These are phyloP conservation scores for Ellobium chinense DNA, from an alignment of 2,888 invertebrate genomes.

Conservation along the genomic window DNA sequence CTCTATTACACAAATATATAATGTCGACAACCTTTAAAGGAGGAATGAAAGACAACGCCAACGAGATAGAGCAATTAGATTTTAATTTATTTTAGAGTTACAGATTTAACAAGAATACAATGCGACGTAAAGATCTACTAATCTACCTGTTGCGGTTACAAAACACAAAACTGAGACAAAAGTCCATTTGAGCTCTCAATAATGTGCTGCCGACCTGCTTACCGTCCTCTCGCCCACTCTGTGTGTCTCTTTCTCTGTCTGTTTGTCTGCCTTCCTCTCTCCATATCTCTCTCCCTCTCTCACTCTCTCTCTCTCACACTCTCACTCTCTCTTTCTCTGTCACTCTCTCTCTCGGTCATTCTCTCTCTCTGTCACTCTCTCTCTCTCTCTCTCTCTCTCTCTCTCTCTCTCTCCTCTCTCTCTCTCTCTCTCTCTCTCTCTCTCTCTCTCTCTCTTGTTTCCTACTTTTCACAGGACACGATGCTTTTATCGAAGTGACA, in stretches of 20 bases:
- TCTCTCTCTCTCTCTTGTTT: background rate
- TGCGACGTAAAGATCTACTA: too few species aligned
- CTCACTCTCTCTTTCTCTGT: background rate
- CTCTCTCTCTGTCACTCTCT: constrained; percentile 13
- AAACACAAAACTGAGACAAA: too few species aligned
- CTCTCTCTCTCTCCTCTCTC: background rate
- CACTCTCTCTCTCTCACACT: background rate
- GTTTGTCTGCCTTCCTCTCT: constrained; percentile 20
- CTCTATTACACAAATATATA: too few species aligned
- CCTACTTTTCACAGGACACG: background rate
- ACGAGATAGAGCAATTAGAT: too few species aligned
- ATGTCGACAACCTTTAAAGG: too few species aligned
- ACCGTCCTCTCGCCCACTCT: background rate
- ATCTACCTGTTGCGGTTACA: too few species aligned
- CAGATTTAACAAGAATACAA: too few species aligned
- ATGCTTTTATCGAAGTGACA: too few species aligned
- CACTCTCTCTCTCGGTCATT: constrained; percentile 3
- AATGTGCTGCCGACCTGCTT: too few species aligned
- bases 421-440: background rate
- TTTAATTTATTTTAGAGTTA: too few species aligned
- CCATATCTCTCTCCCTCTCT: background rate
- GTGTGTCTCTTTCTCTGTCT: constrained; percentile 22
- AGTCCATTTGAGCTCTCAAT: too few species aligned
- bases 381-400: constrained; percentile 1
- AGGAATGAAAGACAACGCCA: too few species aligned